phyloP scores from a whole-genome alignment of 1,140 invertebrate species.

The Brachionus angularis region DNA sequence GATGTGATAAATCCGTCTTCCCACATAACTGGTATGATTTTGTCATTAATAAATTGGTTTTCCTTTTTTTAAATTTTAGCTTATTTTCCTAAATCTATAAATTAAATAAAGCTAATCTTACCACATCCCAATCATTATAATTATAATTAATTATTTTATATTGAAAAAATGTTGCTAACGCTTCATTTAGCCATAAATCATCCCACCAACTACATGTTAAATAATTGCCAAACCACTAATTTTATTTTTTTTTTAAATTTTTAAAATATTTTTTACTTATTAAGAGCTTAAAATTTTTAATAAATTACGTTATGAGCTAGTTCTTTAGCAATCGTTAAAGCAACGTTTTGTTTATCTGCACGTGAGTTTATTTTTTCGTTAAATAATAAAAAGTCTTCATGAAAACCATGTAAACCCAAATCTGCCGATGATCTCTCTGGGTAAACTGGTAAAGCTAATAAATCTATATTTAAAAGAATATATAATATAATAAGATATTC shows the following conservation, averaged over 20 bases:
- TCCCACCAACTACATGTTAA: slow-evolving; percentile 65
- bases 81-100: no score
- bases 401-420: slow-evolving; percentile 80
- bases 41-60: slow-evolving; percentile 23
- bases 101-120: background rate
- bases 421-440: slow-evolving; percentile 91
- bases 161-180: slow-evolving; percentile 53
- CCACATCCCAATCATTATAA: slow-evolving; percentile 73
- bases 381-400: slow-evolving; percentile 76
- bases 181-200: slow-evolving; percentile 60
- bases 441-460: slow-evolving; percentile 90
- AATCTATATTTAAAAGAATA: slow-evolving; percentile 61
- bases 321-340: slow-evolving; percentile 73
- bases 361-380: slow-evolving; percentile 55
- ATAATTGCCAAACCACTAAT: slow-evolving; percentile 71
- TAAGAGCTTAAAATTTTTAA: background rate
- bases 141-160: slow-evolving; percentile 61
- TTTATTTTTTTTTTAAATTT: background rate
- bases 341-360: slow-evolving; percentile 61
- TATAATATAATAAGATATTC: background rate
- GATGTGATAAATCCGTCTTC: slow-evolving; percentile 19
- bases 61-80: no score
- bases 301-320: slow-evolving; percentile 66
- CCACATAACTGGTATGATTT: slow-evolving; percentile 24
- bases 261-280: background rate